phyloP scores from a whole-genome alignment of 2,797 vertebrate genomes.

The Sebastiscus albofasciatus region DNA sequence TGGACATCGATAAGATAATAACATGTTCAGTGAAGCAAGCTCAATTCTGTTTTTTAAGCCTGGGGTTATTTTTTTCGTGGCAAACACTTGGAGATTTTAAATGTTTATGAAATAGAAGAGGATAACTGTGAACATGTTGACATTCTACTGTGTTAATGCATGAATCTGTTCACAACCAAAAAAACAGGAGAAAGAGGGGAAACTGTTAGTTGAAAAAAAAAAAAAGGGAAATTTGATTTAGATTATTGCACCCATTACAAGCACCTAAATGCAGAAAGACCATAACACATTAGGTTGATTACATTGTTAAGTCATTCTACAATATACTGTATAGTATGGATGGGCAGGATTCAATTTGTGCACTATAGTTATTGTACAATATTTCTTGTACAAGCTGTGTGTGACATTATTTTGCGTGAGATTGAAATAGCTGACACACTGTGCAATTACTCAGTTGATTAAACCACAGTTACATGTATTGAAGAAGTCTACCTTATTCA shows the following conservation, averaged over 20 bases:
- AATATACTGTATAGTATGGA: not conserved
- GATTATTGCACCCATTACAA: not conserved
- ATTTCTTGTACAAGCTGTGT: not conserved
- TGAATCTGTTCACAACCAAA: not conserved
- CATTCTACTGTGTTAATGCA: not conserved
- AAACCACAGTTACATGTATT: not conserved
- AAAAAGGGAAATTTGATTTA: no score
- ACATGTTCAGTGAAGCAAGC: conserved; percentile 2
- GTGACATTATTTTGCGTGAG: not conserved
- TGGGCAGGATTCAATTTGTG: not conserved
- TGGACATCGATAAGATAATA: conserved; percentile 20
- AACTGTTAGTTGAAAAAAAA: not conserved
- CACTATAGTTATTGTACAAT: not conserved
- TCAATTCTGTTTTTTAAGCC: not conserved
- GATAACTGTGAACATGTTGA: not conserved
- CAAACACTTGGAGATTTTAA: not conserved
- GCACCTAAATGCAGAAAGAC: not conserved
- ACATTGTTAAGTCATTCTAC: not conserved
- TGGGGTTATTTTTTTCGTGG: conserved; percentile 14
- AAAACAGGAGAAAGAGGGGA: not conserved
- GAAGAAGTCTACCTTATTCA: not conserved
- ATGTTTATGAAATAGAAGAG: conserved; percentile 6
- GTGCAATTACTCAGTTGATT: not conserved
- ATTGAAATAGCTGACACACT: not conserved
- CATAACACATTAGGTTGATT: not conserved